Conservation (phyloP, 2,797 vertebrate genomes). For the Microctenopoma steveboyesi region DNA sequence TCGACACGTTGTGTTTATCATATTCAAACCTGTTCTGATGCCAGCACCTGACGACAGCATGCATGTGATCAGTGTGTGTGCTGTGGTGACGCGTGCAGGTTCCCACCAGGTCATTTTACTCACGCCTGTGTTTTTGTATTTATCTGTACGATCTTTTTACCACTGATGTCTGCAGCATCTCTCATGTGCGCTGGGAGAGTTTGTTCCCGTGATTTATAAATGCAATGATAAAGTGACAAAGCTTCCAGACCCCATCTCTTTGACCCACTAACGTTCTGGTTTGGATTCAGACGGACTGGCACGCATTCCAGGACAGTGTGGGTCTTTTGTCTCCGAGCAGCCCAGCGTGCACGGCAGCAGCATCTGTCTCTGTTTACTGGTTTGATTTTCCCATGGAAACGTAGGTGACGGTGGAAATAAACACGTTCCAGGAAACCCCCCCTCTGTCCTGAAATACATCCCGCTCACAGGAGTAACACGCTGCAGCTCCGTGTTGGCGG, state of each 20-base stretch:
- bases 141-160: constrained; percentile 54
- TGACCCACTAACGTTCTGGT: constrained; percentile 8
- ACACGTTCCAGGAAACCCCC: too few relatives aligned
- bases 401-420: background rate
- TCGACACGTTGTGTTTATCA: constrained; percentile 22
- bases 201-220: constrained; percentile 34
- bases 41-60: constrained; percentile 1
- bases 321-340: constrained; percentile 56
- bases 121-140: constrained; percentile 48
- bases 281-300: constrained; percentile 2
- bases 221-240: constrained; percentile 56
- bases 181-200: constrained; percentile 37
- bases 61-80: background rate
- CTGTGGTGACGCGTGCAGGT: background rate
- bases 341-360: background rate
- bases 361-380: constrained; percentile 41
- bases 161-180: constrained; percentile 27
- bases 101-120: constrained; percentile 24
- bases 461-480: too few relatives aligned
- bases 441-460: too few relatives aligned
- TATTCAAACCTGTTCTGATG: background rate
- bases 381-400: constrained; percentile 58
- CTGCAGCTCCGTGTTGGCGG: background rate
- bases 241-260: constrained; percentile 7
- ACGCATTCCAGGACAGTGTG: constrained; percentile 62